A percentile compares a stretch with the other conserved stretches of the same genome.
phyloP scores from a whole-genome alignment of 2,888 invertebrate species.

The Stenchaetothrips biformis region DNA sequence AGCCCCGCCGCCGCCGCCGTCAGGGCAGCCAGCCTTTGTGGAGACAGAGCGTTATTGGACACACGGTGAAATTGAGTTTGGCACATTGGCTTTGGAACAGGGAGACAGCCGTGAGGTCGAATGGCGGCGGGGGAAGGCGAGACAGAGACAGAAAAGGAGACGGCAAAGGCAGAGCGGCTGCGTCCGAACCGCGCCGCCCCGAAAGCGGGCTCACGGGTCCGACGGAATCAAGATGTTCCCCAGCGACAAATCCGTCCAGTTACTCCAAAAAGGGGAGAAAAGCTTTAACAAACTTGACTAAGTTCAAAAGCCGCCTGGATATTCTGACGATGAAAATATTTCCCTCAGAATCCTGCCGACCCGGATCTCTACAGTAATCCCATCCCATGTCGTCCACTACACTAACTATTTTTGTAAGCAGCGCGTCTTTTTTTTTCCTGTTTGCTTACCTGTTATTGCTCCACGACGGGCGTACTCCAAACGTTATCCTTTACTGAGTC shows the following conservation, averaged over 20 bases:
- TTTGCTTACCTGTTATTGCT: too few species aligned
- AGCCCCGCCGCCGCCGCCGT: background rate
- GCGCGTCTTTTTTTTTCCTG: too few species aligned
- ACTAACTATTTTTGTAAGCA: too few species aligned
- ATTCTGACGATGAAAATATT: too few species aligned
- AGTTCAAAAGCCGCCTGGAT: too few species aligned
- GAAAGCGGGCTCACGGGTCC: background rate
- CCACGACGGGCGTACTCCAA: too few species aligned
- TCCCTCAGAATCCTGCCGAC: too few species aligned
- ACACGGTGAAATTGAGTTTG: conserved; percentile 23
- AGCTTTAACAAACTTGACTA: too few species aligned
- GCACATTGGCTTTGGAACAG: conserved; percentile 17
- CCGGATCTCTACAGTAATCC: too few species aligned
- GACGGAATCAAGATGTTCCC: background rate
- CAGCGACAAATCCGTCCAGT: background rate
- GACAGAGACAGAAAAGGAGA: background rate
- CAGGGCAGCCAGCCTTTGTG: background rate
- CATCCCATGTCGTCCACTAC: too few species aligned
- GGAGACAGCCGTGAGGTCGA: background rate
- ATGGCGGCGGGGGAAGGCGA: background rate
- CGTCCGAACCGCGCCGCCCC: background rate
- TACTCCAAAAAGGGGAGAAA: too few species aligned
- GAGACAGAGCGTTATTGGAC: conserved; percentile 24
- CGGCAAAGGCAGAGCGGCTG: background rate
- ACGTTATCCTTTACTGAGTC: too few species aligned